phyloP scores from a whole-genome alignment of 2,888 invertebrate species.

The Melangyna quadrimaculata region DNA sequence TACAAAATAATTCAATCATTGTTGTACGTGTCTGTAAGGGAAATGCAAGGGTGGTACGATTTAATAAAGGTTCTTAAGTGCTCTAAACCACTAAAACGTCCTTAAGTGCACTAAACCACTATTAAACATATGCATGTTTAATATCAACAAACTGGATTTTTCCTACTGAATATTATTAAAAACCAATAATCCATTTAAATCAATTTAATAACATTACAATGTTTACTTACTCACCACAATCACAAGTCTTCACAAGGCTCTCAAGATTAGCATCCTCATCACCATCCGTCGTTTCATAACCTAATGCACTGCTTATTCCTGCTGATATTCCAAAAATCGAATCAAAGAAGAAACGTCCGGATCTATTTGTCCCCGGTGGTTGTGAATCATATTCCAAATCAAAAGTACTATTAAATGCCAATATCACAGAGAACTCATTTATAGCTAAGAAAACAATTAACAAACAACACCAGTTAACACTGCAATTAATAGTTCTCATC shows the following conservation, averaged over 20 bases:
- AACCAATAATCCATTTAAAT: too few relatives aligned
- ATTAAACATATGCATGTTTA: too few relatives aligned
- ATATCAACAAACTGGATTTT: too few relatives aligned
- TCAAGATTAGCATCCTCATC: constrained; percentile 84
- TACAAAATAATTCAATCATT: too few relatives aligned
- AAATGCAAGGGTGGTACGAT: too few relatives aligned
- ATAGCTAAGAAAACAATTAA: constrained; percentile 41
- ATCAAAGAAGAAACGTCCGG: constrained; percentile 87
- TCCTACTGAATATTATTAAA: too few relatives aligned
- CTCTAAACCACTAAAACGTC: too few relatives aligned
- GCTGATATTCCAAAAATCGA: constrained; percentile 86
- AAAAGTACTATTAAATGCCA: constrained; percentile 37
- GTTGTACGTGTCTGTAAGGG: too few relatives aligned
- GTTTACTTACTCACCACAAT: constrained; percentile 85
- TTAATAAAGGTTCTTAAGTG: too few relatives aligned
- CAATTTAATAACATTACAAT: neutral
- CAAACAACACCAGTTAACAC: constrained; percentile 48
- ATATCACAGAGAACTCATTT: constrained; percentile 59
- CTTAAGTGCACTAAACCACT: too few relatives aligned
- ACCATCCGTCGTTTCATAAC: constrained; percentile 82
- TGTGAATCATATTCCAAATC: constrained; percentile 23
- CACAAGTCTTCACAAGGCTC: constrained; percentile 85
- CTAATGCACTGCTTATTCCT: constrained; percentile 79
- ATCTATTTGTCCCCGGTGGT: constrained; percentile 80
- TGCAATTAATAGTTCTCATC: constrained; percentile 42